Evolutionary conservation across 2,113 vertebrate genomes (phyloP).

Genomic region (Crypturellus undulatus): DNA sequence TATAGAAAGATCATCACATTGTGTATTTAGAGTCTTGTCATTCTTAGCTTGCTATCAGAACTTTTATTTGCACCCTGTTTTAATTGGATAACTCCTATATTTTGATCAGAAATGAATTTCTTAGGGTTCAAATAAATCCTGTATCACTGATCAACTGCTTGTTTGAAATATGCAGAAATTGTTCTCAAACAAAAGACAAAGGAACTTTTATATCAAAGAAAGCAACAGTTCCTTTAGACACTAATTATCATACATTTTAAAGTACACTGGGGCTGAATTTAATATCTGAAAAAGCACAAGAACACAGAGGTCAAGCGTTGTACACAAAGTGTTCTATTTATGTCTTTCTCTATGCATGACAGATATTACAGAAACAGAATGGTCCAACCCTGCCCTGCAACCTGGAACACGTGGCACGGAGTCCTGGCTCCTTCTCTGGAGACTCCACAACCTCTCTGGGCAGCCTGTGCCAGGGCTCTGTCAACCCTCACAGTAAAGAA

Average conservation of each 20-base stretch:
- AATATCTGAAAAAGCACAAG: background rate
- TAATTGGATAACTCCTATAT: background rate
- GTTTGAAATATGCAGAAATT: background rate
- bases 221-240: background rate
- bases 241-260: background rate
- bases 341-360: background rate
- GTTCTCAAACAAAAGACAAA: background rate
- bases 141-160: background rate
- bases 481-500: too few species aligned
- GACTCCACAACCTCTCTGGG: too few species aligned
- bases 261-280: background rate
- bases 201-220: background rate
- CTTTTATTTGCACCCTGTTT: background rate
- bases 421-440: too few species aligned
- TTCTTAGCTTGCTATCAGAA: background rate
- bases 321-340: background rate
- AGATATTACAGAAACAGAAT: background rate
- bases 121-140: background rate
- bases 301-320: background rate
- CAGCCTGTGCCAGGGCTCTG: too few species aligned
- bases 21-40: background rate
- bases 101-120: background rate
- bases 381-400: too few species aligned
- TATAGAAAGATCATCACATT: background rate
- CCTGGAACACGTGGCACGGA: too few species aligned